Conservation (phyloP, 1,140 invertebrate species). For the Trichonephila clavata region DNA sequence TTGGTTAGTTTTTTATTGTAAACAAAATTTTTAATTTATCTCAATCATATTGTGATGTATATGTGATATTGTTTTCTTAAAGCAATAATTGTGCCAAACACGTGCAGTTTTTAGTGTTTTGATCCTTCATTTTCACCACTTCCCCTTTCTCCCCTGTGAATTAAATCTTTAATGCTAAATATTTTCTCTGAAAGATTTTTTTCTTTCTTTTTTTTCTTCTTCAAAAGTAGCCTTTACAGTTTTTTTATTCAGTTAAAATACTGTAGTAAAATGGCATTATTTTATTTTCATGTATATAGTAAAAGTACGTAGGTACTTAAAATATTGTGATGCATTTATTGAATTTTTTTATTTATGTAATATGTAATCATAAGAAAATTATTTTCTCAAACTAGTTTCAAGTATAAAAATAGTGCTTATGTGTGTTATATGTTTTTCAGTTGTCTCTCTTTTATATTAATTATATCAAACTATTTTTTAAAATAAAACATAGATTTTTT, state of each 20-base stretch:
- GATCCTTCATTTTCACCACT: neutral
- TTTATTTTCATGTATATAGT: neutral
- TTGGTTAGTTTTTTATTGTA: too few relatives aligned
- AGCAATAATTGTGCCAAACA: constrained; percentile 32
- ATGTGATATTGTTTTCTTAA: constrained; percentile 4
- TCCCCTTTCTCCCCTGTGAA: too few relatives aligned
- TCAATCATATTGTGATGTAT: neutral
- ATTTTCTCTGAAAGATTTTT: too few relatives aligned
- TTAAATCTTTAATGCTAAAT: too few relatives aligned
- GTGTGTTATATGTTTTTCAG: neutral
- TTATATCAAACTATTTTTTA: neutral
- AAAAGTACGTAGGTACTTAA: neutral
- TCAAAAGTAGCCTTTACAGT: too few relatives aligned
- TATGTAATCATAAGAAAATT: neutral
- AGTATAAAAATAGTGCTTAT: neutral
- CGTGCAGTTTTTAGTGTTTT: constrained; percentile 5
- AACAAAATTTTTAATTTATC: neutral
- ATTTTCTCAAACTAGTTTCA: neutral
- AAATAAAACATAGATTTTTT: neutral
- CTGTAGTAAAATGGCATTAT: neutral
- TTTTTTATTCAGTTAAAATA: too few relatives aligned
- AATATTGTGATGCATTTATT: constrained; percentile 50
- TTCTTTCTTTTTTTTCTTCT: too few relatives aligned
- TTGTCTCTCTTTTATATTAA: neutral
- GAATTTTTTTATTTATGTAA: neutral